A percentile compares a stretch with the other conserved stretches of the same genome.
Conservation (phyloP, 2,113 vertebrate species). For the Gavia stellata region DNA sequence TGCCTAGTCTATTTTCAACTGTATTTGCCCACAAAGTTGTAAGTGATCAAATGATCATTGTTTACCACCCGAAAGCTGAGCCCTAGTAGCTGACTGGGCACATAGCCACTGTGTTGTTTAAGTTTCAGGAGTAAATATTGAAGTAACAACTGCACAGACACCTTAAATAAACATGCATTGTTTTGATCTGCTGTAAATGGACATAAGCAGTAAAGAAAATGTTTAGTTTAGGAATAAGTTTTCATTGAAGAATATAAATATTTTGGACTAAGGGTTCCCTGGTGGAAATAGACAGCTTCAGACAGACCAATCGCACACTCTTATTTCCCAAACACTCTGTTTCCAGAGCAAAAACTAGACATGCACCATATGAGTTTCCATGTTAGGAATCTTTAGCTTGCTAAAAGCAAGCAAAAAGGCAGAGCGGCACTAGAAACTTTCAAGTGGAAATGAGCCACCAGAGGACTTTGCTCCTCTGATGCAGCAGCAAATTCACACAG, state of each 20-base stretch:
- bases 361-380: rapidly evolving
- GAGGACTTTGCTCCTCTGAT: background rate
- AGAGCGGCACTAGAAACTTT: background rate
- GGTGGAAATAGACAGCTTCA: background rate
- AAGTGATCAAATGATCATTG: background rate
- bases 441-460: rapidly evolving
- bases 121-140: background rate
- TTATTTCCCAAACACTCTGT: background rate
- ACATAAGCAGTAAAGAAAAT: rapidly evolving
- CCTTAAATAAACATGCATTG: background rate
- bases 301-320: background rate
- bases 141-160: background rate
- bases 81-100: background rate
- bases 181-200: background rate
- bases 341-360: background rate
- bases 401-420: background rate
- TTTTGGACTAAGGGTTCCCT: background rate
- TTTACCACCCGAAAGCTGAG: background rate
- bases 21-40: background rate
- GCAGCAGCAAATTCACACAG: background rate
- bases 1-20: background rate
- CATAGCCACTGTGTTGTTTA: background rate
- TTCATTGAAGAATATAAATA: background rate
- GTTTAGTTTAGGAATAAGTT: rapidly evolving
- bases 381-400: background rate